phyloP scores from a whole-genome alignment of 2,888 invertebrate species.

The Rhagonycha lutea region DNA sequence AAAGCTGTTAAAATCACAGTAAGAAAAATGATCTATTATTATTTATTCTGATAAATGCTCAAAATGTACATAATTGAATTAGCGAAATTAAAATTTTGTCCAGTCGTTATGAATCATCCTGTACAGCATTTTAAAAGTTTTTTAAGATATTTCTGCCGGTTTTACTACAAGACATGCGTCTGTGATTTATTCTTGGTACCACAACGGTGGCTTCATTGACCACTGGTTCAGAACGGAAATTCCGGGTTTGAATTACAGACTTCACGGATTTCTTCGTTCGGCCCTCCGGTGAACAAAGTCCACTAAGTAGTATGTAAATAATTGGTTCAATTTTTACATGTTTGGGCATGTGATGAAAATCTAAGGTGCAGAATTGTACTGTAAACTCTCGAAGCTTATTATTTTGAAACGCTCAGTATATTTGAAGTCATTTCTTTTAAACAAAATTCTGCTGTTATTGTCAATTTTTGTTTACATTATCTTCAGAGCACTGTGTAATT shows the following conservation, averaged over 20 bases:
- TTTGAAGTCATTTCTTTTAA: too few species aligned
- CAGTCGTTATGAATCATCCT: not conserved
- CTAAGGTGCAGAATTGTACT: not conserved
- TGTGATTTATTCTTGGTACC: not conserved
- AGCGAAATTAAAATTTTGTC: not conserved
- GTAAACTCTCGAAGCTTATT: too few species aligned
- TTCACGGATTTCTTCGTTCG: not conserved
- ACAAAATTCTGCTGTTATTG: too few species aligned
- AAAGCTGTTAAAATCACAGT: too few species aligned
- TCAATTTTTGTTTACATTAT: too few species aligned
- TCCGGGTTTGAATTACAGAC: not conserved
- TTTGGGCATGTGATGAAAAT: not conserved
- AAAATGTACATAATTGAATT: not conserved
- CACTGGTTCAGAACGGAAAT: not conserved
- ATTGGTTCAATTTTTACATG: not conserved
- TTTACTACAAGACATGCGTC: not conserved
- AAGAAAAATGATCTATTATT: too few species aligned
- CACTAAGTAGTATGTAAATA: not conserved
- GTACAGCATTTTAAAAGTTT: not conserved
- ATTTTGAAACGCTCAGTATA: too few species aligned
- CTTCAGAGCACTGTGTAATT: too few species aligned
- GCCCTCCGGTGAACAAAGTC: not conserved
- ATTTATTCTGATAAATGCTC: not conserved
- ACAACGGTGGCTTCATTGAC: not conserved
- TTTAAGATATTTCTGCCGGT: not conserved